Conservation (phyloP, 2,113 vertebrate genomes). For the Sphyrna mokarran region DNA sequence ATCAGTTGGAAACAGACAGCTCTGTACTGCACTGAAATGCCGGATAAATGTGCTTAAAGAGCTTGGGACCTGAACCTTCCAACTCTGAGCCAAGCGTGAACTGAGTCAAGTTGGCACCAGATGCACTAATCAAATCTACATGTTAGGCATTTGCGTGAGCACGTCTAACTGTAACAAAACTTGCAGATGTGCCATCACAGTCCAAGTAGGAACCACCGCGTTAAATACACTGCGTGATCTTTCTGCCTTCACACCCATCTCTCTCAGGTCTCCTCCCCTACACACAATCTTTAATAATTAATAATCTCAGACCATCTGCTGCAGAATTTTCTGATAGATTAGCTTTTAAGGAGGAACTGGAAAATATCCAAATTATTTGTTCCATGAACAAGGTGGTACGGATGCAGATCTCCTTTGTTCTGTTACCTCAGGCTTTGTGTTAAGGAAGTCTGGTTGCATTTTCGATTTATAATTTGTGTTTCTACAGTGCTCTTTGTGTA, state of each 20-base stretch:
- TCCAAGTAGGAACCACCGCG: not conserved
- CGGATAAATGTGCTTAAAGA: not conserved
- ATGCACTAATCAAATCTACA: not conserved
- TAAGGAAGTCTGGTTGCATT: not conserved
- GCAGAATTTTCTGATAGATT: not conserved
- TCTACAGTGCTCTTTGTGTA: not conserved
- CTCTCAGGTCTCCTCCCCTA: not conserved
- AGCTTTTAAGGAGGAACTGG: slow-evolving; percentile 1
- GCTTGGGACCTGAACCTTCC: not conserved
- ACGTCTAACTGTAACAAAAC: not conserved
- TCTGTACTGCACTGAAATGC: not conserved
- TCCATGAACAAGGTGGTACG: slow-evolving; percentile 11
- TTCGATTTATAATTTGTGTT: not conserved
- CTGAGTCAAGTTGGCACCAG: not conserved
- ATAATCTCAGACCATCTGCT: slow-evolving; percentile 9
- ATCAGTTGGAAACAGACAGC: not conserved
- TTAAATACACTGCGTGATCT: not conserved
- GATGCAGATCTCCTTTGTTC: not conserved
- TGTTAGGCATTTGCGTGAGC: not conserved
- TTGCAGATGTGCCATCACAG: not conserved
- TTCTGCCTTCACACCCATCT: not conserved
- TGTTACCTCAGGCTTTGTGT: not conserved
- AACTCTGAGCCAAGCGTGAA: not conserved
- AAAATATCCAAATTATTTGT: not conserved
- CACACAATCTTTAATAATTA: slow-evolving; percentile 20